Evolutionary conservation across 2,797 vertebrate genomes (phyloP), one percentile per base, ranked within the genome.

Genomic region (Mormyrus hasselquistii): DNA sequence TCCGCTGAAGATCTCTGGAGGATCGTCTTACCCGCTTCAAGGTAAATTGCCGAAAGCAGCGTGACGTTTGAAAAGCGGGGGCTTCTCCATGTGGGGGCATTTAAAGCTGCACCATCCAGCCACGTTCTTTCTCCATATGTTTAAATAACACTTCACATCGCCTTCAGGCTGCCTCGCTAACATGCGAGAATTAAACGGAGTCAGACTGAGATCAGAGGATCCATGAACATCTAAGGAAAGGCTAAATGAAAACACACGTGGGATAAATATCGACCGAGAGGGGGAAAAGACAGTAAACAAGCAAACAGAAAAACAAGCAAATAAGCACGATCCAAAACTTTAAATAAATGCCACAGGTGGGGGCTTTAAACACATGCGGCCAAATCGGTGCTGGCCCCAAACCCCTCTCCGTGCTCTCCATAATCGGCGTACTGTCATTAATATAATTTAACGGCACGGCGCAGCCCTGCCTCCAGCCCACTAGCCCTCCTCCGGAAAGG

Each of bases 11-110:
- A 93, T 96, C 93, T 87, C 76, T 93, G 96, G 94, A 93, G 87
- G 94, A 95, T 97, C 94, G 83, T 93, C 94, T 97, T 96, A 94
- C 95, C 92, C 90, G 93, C 94, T 96, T 97, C 95, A 96, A 96
- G 95, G 95, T 94, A 95, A 95, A 96, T 94, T 91, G 92, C 91
- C 94, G 94, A 92, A 94, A 96, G 92, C 91, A 93, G 65, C 65
- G 94, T 94, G 93, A 95, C 93, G 88, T 88, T 88, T 34, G 92
- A 92, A 93, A 94, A 93, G 93, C 93, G 93, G 92, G 93, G 93
- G 95, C 91, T 90, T 41, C 90, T 53, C 86, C 92, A 93, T 16
- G 91, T 94, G 94, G 94, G 93, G 93, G 93, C 92, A 93, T 93
- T 90, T 91, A 93, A 73, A 19, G 12, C 62, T 10, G 19, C 59